Conservation (phyloP, 2,113 vertebrate species). For the Microcebus jonahi region DNA sequence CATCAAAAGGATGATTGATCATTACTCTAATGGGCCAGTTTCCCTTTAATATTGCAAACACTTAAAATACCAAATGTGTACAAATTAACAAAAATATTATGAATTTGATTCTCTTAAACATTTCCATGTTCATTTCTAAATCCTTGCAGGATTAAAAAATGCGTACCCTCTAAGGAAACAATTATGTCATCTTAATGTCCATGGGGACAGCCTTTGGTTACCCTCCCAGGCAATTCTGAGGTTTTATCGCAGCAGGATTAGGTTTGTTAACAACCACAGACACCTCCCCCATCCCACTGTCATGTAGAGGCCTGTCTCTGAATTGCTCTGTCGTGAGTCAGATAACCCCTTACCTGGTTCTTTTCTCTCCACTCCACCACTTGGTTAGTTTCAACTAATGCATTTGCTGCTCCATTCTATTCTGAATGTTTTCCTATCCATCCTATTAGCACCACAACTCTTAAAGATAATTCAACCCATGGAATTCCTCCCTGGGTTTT, state of each 20-base stretch:
- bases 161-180: background rate
- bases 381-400: background rate
- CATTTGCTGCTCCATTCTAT: background rate
- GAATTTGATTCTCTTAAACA: conserved; percentile 11
- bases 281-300: background rate
- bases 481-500: background rate
- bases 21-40: conserved; percentile 42
- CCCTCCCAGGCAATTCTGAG: background rate
- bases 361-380: background rate
- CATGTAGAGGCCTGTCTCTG: background rate
- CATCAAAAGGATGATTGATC: conserved; percentile 49
- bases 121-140: background rate
- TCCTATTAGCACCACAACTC: background rate
- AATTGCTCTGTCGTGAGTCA: background rate
- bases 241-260: background rate
- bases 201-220: background rate
- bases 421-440: background rate
- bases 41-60: conserved; percentile 50
- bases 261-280: background rate
- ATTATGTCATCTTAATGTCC: background rate
- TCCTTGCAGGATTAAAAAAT: background rate
- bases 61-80: conserved; percentile 24
- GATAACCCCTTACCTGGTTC: background rate
- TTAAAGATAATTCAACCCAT: background rate
- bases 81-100: conserved; percentile 54